phyloP scores from a whole-genome alignment of 2,888 invertebrate species.

The Hymenopus coronatus region DNA sequence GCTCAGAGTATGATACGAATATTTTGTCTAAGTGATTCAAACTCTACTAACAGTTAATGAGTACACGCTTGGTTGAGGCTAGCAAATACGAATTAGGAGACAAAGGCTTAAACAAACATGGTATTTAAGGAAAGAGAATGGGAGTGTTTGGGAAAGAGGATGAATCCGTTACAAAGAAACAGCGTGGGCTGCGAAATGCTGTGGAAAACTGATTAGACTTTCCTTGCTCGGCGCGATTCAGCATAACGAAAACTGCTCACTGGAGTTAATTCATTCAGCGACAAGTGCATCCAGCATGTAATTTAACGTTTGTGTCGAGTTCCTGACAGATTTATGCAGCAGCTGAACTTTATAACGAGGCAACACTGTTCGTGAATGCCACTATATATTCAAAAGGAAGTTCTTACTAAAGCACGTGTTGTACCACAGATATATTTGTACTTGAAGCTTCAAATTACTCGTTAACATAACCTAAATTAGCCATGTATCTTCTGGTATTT shows the following conservation, averaged over 20 bases:
- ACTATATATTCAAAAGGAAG: too few species aligned
- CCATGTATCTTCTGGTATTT: too few species aligned
- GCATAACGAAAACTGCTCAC: neutral
- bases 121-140: neutral
- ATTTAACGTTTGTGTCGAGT: neutral
- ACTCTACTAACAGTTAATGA: too few species aligned
- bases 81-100: neutral
- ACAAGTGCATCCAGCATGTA: neutral
- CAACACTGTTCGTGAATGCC: too few species aligned
- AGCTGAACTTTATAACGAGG: neutral
- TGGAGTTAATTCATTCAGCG: neutral
- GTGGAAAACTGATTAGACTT: neutral
- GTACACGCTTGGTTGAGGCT: too few species aligned
- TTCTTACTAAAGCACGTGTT: too few species aligned
- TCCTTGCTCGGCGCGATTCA: neutral
- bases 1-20: too few species aligned
- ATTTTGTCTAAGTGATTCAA: too few species aligned
- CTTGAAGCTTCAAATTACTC: too few species aligned
- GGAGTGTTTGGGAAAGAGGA: neutral
- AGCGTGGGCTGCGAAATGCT: neutral
- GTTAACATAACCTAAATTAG: too few species aligned
- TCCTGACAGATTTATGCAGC: neutral
- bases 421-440: too few species aligned
- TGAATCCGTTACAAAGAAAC: neutral
- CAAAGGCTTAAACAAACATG: neutral